phyloP scores from a whole-genome alignment of 2,888 invertebrate species.

The Oegoconia quadripuncta region DNA sequence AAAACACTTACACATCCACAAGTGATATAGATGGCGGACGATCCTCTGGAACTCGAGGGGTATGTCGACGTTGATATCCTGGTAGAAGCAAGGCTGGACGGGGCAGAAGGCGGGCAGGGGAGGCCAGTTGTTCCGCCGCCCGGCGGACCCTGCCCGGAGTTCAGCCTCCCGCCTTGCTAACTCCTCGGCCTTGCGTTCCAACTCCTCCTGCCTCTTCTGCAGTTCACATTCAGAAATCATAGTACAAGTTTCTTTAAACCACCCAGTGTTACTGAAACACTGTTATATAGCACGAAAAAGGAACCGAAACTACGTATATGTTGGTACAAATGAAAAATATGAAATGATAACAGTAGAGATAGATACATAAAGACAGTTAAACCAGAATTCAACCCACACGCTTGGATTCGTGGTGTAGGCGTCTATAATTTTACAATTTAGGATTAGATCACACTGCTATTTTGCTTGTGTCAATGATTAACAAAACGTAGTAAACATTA shows the following conservation, averaged over 20 bases:
- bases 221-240: constrained; percentile 27
- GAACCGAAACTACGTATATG: too few species aligned
- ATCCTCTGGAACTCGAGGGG: constrained; percentile 98
- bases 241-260: background rate
- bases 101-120: constrained; percentile 96
- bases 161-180: constrained; percentile 93
- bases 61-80: constrained; percentile 99
- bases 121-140: constrained; percentile 97
- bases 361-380: background rate
- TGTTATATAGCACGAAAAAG: too few species aligned
- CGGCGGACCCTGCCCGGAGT: constrained; percentile 81
- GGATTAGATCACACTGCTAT: background rate
- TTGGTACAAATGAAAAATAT: too few species aligned
- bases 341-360: too few species aligned
- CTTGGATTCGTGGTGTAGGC: background rate
- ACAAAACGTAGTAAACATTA: too few species aligned
- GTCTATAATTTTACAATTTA: background rate
- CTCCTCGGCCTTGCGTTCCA: constrained; percentile 95
- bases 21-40: constrained; percentile 95
- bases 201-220: constrained; percentile 92
- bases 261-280: too few species aligned
- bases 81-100: constrained; percentile 98
- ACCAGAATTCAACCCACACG: constrained; percentile 2
- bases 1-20: constrained; percentile 96
- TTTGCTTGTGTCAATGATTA: too few species aligned